These are phyloP conservation scores for Bibio marci DNA, from an alignment of 2,888 invertebrate species.

Conservation along the genomic window DNA sequence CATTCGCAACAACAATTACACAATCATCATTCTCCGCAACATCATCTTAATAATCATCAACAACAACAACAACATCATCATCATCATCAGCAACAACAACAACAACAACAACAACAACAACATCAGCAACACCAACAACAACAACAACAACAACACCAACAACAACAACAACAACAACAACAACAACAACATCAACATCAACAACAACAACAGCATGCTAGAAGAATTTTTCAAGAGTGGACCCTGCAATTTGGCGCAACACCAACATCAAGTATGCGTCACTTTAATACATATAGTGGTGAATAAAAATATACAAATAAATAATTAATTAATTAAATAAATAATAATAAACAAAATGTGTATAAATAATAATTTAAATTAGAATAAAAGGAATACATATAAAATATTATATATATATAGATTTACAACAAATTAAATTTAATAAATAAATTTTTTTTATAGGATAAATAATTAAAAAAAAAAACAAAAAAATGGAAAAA, in stretches of 20 bases:
- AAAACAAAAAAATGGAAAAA: no score
- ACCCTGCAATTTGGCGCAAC: constrained; percentile 30
- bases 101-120: constrained; percentile 17
- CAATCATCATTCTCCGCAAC: constrained; percentile 8
- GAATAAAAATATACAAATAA: constrained; percentile 17
- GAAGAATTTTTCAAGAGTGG: constrained; percentile 29
- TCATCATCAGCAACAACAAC: constrained; percentile 16
- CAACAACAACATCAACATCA: constrained; percentile 27
- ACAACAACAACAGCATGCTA: constrained; percentile 28
- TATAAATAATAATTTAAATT: no score
- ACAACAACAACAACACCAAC: constrained; percentile 16
- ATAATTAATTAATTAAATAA: constrained; percentile 6
- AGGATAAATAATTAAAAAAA: no score
- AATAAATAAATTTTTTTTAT: background rate
- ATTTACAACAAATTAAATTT: constrained; percentile 1
- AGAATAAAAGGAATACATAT: no score
- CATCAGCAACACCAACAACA: constrained; percentile 17
- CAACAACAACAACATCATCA: constrained; percentile 10
- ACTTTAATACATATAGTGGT: constrained; percentile 28
- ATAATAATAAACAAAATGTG: constrained; percentile 6
- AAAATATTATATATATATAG: no score
- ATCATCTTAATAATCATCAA: constrained; percentile 16
- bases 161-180: constrained; percentile 20
- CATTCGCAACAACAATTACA: no score
- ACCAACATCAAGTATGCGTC: constrained; percentile 18